Evolutionary conservation across 2,797 vertebrate genomes (phyloP).

Genomic region (Halcyon chelicuti): DNA sequence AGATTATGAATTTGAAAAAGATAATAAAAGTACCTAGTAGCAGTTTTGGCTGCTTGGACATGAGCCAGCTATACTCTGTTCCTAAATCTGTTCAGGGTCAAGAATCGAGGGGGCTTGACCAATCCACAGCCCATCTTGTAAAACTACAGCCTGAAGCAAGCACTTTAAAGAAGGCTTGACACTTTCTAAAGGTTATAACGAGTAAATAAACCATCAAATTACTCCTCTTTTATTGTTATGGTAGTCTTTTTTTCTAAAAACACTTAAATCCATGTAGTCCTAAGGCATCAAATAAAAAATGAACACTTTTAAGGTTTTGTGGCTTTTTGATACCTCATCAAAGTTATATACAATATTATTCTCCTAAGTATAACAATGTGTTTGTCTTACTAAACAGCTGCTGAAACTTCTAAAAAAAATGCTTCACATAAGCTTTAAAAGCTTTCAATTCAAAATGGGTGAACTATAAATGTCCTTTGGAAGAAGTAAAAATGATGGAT

Average conservation of each 20-base stretch:
- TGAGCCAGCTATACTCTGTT: conserved; percentile 78
- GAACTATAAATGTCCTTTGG: conserved; percentile 19
- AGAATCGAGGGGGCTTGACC: conserved; percentile 82
- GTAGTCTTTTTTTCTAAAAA: conserved; percentile 84
- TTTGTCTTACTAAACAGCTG: conserved; percentile 46
- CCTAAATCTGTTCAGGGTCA: conserved; percentile 87
- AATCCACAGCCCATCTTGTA: conserved; percentile 86
- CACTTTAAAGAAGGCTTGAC: conserved; percentile 85
- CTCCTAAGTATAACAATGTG: conserved; percentile 48
- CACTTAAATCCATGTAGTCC: conserved; percentile 87
- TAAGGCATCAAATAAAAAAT: conserved; percentile 89
- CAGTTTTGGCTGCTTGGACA: conserved; percentile 78
- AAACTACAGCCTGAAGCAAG: conserved; percentile 90
- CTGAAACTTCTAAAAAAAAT: conserved; percentile 24
- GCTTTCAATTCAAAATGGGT: neutral
- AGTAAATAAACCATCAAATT: conserved; percentile 91
- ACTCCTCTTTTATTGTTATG: conserved; percentile 93
- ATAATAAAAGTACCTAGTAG: conserved; percentile 76
- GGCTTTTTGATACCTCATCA: conserved; percentile 59
- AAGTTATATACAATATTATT: conserved; percentile 59
- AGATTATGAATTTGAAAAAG: conserved; percentile 77
- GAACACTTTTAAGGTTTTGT: conserved; percentile 82
- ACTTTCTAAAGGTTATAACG: conserved; percentile 92
- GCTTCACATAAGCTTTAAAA: conserved; percentile 57
- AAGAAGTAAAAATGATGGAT: conserved; percentile 42